Percentiles rank a stretch among this genome's conserved stretches.
phyloP scores from a whole-genome alignment of 1,140 invertebrate genomes.

The Brachionus angularis region DNA sequence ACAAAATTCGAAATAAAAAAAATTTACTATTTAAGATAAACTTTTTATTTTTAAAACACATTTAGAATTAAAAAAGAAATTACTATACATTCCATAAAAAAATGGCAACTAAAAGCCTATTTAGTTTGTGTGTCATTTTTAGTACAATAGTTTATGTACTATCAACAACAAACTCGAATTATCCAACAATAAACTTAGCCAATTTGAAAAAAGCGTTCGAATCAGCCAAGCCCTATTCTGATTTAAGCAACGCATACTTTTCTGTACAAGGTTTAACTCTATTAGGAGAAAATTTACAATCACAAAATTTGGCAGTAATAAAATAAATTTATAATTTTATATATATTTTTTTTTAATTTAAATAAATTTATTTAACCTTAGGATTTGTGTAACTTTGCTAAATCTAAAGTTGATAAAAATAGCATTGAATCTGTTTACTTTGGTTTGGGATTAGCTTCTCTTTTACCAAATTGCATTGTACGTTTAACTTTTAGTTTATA shows the following conservation, averaged over 20 bases:
- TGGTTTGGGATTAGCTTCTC: not conserved
- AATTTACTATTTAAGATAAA: no score
- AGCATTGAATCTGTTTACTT: constrained; percentile 39
- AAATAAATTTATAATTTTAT: not conserved
- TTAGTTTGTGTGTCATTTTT: no score
- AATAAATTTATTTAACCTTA: not conserved
- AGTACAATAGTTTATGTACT: no score
- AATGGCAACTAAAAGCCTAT: no score
- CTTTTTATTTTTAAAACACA: no score
- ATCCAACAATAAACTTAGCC: constrained; percentile 29
- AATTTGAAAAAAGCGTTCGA: constrained; percentile 30
- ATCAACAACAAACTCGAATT: constrained; percentile 20
- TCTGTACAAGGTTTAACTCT: constrained; percentile 13
- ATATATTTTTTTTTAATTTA: not conserved
- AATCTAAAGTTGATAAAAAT: constrained; percentile 36
- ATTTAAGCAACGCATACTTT: constrained; percentile 39
- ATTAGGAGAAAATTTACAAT: constrained; percentile 18
- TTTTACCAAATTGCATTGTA: constrained; percentile 23
- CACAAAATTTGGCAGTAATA: constrained; percentile 10
- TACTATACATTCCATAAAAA: no score
- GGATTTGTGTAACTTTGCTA: constrained; percentile 38
- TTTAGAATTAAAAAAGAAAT: no score
- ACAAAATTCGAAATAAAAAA: no score
- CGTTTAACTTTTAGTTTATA: not conserved
- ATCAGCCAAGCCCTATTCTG: constrained; percentile 19